Base-by-base conservation (phyloP, 2,797 vertebrate genomes). In the Syngnathus rostellatus region DNA sequence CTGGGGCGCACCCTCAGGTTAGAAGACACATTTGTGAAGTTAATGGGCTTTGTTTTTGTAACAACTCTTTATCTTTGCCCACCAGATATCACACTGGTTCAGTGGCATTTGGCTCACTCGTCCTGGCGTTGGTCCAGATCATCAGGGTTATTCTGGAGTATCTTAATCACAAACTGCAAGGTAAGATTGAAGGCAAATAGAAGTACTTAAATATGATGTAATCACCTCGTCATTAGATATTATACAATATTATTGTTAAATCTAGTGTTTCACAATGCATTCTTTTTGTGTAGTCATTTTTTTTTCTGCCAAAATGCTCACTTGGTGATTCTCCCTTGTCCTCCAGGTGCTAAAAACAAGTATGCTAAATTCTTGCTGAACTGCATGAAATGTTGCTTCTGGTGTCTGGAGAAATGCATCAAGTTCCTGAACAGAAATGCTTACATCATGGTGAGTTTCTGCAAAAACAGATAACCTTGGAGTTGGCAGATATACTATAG, bases 341-440 rank as follows among this genome's bases (percentile, higher is more conserved):
- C 38, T 66, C 39, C 77, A 98, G 96, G 89, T 1, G 92, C 93
- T 0, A 90, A 97, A 41, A 98, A 97, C 74, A 93, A 83, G 66
- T 91, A 82, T 73, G 92, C 94, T 39, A 95, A 93, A 73, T 98
- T 98, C 75, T 61, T 98, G 60, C 87, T 99, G 60, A 85, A 77
- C 68, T 99, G 97, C 83, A 80, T 99, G 70, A 98, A 95, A 79
- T 98, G 95, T 77, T 99, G 95, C 77, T 99, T 99, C 91, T 99
- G 96, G 97, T 99, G 97, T 83, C 87, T 99, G 84, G 97, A 99
- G 74, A 98, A 97, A 64, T 98, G 93, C 76, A 92, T 99, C 86
- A 95, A 91, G 72, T 99, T 98, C 85, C 89, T 99, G 23, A 99
- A 98, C 83, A 90, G 96, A 66, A 99, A 99, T 0, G 97, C 97